These are phyloP conservation scores for Ivindomyrus marchei DNA, from an alignment of 2,113 vertebrate genomes.

Conservation along the genomic window DNA sequence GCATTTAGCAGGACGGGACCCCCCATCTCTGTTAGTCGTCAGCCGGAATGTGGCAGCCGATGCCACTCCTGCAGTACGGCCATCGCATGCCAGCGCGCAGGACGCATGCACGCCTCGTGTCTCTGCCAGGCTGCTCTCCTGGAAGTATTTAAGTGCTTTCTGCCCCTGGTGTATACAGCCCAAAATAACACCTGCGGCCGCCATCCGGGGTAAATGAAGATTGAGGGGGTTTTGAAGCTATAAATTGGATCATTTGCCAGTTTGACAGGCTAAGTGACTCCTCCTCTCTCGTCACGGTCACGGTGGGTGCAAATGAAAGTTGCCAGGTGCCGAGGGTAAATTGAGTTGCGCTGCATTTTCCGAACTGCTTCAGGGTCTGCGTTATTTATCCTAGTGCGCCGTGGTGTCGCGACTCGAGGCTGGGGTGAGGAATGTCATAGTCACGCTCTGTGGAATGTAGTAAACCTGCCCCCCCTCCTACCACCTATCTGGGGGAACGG, in stretches of 20 bases:
- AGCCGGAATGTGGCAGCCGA: background rate
- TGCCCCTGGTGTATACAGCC: background rate
- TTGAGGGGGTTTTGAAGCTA: background rate
- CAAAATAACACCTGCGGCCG: background rate
- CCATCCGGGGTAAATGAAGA: background rate
- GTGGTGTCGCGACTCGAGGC: background rate
- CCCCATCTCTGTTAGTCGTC: background rate
- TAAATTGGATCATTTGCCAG: background rate
- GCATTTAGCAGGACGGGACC: background rate
- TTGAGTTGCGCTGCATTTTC: conserved; percentile 22
- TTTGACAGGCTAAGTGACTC: conserved; percentile 6
- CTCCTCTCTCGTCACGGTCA: background rate
- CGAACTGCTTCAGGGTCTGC: background rate
- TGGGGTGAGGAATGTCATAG: background rate
- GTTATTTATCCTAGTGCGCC: background rate
- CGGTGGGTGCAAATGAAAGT: background rate
- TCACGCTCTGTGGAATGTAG: background rate
- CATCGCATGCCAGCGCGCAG: background rate
- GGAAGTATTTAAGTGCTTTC: background rate
- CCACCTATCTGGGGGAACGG: background rate
- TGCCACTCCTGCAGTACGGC: background rate
- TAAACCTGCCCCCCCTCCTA: background rate
- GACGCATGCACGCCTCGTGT: background rate
- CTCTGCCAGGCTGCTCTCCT: background rate
- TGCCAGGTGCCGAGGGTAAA: background rate